Conservation (phyloP, 1,140 invertebrate species). For the Pollicipes pollicipes region DNA sequence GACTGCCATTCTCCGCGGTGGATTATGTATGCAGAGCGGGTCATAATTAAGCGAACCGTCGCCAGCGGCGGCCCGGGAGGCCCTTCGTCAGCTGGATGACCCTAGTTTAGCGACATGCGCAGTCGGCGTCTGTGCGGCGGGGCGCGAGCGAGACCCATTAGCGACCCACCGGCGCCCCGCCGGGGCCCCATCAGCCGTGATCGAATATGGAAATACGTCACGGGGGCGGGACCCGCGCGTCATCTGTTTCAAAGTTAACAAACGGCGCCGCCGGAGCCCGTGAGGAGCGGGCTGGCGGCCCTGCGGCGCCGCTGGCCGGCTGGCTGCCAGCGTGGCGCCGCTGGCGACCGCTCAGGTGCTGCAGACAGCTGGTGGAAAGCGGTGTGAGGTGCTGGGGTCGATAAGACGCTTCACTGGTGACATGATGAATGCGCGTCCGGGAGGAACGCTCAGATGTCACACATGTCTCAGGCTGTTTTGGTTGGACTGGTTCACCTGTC, state of each 20-base stretch:
- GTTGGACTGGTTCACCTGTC: no score
- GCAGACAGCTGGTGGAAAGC: no score
- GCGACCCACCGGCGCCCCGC: no score
- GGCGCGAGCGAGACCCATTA: neutral
- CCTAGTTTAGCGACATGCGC: neutral
- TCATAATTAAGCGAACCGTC: neutral
- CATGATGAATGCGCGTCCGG: no score
- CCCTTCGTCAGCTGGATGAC: neutral
- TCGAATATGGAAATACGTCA: neutral
- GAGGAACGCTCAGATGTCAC: no score
- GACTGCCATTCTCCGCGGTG: no score
- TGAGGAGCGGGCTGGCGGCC: neutral
- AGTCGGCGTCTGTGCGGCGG: neutral
- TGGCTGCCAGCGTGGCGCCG: no score
- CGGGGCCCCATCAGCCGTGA: neutral
- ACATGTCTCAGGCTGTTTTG: no score
- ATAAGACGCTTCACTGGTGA: no score
- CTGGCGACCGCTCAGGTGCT: no score
- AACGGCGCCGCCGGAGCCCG: neutral
- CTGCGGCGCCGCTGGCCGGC: neutral
- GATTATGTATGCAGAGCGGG: neutral
- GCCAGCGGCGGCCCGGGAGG: no score
- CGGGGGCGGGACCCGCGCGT: neutral
- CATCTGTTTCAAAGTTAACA: constrained; percentile 2
- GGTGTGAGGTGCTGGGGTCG: no score